phyloP scores from a whole-genome alignment of 2,797 vertebrate species.

The Trematomus bernacchii region DNA sequence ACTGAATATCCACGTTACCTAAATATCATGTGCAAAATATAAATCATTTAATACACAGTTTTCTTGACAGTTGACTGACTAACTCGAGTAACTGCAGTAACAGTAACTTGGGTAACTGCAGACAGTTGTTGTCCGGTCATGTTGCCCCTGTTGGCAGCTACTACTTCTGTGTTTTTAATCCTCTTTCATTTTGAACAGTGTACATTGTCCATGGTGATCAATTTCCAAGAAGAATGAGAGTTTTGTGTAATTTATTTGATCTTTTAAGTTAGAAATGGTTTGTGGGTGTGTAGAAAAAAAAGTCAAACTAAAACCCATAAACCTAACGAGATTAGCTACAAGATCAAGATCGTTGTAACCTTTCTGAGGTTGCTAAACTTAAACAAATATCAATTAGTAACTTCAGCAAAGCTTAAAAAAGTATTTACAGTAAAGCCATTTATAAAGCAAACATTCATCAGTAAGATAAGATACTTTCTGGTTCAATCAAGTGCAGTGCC shows the following conservation, averaged over 20 bases:
- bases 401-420: neutral
- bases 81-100: no score
- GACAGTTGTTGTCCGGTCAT: neutral
- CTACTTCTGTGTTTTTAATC: neutral
- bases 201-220: neutral
- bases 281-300: conserved; percentile 1
- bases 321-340: neutral
- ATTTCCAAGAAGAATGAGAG: neutral
- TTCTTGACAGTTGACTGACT: neutral
- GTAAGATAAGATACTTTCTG: neutral
- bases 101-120: neutral
- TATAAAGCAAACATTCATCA: neutral
- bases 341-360: neutral
- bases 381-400: conserved; percentile 1
- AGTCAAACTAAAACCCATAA: neutral
- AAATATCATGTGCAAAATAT: neutral
- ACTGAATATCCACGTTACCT: neutral
- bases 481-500: neutral
- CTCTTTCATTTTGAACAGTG: neutral
- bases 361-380: neutral
- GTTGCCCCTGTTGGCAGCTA: neutral
- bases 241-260: neutral
- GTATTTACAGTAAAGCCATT: neutral
- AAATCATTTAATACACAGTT: neutral
- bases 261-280: neutral